Base-by-base conservation (phyloP, 2,113 vertebrate species). In the Cyanoderma ruficeps region DNA sequence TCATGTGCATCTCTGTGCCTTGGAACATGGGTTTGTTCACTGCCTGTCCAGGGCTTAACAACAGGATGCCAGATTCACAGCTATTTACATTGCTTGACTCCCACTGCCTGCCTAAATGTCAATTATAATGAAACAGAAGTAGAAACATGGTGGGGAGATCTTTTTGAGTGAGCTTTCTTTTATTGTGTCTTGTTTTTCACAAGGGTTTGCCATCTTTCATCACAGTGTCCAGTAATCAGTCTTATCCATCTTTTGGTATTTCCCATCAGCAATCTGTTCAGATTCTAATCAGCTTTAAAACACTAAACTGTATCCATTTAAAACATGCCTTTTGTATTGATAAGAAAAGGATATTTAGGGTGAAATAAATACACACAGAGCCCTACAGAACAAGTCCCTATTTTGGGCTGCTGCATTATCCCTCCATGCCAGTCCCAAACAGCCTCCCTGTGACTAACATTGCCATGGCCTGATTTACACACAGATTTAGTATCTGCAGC, bases 381-480 rank as follows among this genome's bases (percentile, higher is more conserved):
- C 16, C 60, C 39, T 57, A 42, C 24, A 60, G 57, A 91, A 44
- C 11, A 69, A 0, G 22, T 33, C 8, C 20, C 25, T 23, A 20
- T 9, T 68, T 82, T 31, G 47, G 53, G 46, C 63, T 67, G 56
- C 64, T 71, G 78, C 7, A 1, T 71, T 94, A 69, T 22, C 41
- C 69, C 35, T 63, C 57, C 2, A 2, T 7, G 42, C 61, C 39
- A 76, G 37, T 44, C 22, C 53, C 90, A 37, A 83, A 71, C 39
- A 57, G 25, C 46, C 41, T 89, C 69, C 60, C 69, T 49, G 52
- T n/a, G 64, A 92, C 64, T 44, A 71, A 81, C 2, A 5, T 19
- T 71, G 21, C 67, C 79, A 61, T 10, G 11, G 55, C 79, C 90
- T 92, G 28, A 94, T 95, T 95, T 95, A 88, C 68, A 57, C 46